These are phyloP conservation scores for Thripadectes ignobilis DNA, from an alignment of 2,797 vertebrate species.

Conservation along the genomic window DNA sequence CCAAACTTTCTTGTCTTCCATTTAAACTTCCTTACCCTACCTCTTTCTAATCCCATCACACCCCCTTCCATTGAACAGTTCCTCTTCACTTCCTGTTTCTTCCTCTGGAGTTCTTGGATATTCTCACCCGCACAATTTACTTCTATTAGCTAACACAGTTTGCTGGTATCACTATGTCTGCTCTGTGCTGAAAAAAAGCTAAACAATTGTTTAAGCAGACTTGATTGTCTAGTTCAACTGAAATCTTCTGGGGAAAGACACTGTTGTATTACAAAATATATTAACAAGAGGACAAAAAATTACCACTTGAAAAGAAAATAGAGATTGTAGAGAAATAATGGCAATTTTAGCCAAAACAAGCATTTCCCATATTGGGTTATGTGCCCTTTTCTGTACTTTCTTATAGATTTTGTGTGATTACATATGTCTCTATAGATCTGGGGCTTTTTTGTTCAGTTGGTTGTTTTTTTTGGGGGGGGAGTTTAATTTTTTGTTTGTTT, in stretches of 20 bases:
- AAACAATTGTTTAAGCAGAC: not conserved
- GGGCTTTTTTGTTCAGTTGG: too few relatives aligned
- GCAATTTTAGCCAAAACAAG: not conserved
- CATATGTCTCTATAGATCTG: not conserved
- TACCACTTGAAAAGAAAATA: not conserved
- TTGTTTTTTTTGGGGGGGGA: too few relatives aligned
- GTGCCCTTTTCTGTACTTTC: not conserved
- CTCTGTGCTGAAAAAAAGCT: not conserved
- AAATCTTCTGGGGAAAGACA: not conserved
- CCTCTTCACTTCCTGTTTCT: not conserved
- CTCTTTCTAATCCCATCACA: not conserved
- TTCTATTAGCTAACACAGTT: not conserved
- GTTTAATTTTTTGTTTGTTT: too few relatives aligned
- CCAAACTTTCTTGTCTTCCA: not conserved
- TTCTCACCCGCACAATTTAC: not conserved
- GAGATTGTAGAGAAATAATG: not conserved
- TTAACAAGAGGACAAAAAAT: not conserved
- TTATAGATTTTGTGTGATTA: not conserved
- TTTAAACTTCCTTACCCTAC: not conserved
- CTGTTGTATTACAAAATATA: not conserved
- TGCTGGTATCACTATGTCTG: not conserved
- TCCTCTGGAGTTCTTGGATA: not conserved
- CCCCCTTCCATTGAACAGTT: not conserved
- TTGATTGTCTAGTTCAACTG: not conserved
- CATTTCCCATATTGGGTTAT: not conserved